Evolutionary conservation across 2,113 vertebrate species (phyloP).

Genomic region (Promerops cafer): DNA sequence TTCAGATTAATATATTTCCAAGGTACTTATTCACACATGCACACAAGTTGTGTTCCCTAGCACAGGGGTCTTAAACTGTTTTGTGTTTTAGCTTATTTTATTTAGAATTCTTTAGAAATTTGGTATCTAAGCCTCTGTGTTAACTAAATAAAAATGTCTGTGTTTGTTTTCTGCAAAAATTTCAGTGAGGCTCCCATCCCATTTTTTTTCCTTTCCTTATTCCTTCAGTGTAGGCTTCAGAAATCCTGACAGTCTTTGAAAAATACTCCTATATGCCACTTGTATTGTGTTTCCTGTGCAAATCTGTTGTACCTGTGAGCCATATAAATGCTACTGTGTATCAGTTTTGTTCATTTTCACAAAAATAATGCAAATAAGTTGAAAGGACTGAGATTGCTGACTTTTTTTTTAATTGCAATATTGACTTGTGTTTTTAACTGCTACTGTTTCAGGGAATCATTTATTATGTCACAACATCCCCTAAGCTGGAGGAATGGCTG

Average conservation of each 20-base stretch:
- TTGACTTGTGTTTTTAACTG: neutral
- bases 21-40: rapidly evolving
- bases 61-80: neutral
- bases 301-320: neutral
- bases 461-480: slow-evolving; percentile 90
- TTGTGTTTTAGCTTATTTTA: neutral
- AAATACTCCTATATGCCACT: neutral
- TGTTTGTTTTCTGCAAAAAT: neutral
- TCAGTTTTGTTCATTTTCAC: neutral
- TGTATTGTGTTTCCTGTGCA: neutral
- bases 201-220: neutral
- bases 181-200: neutral
- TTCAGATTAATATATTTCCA: neutral
- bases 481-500: slow-evolving; percentile 95
- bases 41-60: neutral
- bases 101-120: neutral
- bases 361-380: neutral
- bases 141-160: neutral
- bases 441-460: slow-evolving; percentile 83
- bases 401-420: neutral
- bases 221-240: neutral
- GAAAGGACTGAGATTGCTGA: neutral
- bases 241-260: neutral
- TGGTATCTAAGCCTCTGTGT: neutral
- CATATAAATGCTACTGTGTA: neutral